A percentile compares a stretch with the other conserved stretches of the same genome.
These are phyloP conservation scores for Polymixis flavicincta DNA, from an alignment of 2,888 invertebrate species.

Conservation along the genomic window DNA sequence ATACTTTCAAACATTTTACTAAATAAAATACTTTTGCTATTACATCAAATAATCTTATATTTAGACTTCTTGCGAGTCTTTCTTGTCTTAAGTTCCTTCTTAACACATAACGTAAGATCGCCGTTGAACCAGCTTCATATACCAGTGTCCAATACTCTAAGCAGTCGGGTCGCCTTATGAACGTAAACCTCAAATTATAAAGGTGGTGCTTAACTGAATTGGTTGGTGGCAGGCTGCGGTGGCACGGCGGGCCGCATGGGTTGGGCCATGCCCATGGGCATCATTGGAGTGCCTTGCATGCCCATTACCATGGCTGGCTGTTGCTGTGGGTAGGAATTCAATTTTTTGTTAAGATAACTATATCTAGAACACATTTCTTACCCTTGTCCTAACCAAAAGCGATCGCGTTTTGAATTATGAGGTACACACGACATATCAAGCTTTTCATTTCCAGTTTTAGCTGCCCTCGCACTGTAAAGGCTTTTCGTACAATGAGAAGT, in stretches of 20 bases:
- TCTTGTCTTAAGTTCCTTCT: conserved; percentile 34
- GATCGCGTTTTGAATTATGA: too few relatives aligned
- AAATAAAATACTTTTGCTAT: conserved; percentile 57
- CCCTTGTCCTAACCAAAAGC: not conserved
- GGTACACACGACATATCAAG: too few relatives aligned
- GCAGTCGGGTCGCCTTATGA: conserved; percentile 64
- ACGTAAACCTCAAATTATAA: conserved; percentile 64
- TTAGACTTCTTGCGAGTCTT: conserved; percentile 24
- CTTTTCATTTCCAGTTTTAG: too few relatives aligned
- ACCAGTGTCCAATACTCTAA: conserved; percentile 39
- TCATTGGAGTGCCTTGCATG: conserved; percentile 82
- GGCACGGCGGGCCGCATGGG: conserved; percentile 86
- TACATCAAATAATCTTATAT: conserved; percentile 47
- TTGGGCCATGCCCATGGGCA: conserved; percentile 82
- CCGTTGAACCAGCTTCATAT: conserved; percentile 28
- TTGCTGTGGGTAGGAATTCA: conserved; percentile 78
- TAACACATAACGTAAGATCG: conserved; percentile 7
- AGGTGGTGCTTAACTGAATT: conserved; percentile 84
- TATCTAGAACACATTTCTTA: conserved; percentile 8
- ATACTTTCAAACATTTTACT: conserved; percentile 62
- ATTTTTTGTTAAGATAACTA: conserved; percentile 24
- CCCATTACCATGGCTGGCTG: conserved; percentile 89
- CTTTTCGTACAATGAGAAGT: too few relatives aligned
- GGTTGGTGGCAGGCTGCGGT: conserved; percentile 84
- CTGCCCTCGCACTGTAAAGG: too few relatives aligned